Evolutionary conservation across 1,140 invertebrate species (phyloP).

Genomic region (Eciton burchellii): DNA sequence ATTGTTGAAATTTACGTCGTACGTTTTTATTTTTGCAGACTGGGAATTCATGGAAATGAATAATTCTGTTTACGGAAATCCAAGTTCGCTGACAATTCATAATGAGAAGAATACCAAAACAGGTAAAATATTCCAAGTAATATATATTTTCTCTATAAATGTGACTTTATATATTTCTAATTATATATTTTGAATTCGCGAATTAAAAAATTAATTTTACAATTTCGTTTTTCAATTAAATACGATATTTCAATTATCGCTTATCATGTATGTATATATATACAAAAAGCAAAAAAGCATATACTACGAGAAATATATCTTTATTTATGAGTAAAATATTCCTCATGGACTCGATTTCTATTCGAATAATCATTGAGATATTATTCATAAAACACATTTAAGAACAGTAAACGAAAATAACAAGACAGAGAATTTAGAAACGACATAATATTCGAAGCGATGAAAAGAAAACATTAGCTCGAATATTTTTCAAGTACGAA

Average conservation of each 20-base stretch:
- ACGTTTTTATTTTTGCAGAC: conserved; percentile 73
- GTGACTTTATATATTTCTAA: background rate
- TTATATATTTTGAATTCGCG: background rate
- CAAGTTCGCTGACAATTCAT: conserved; percentile 87
- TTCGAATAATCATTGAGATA: conserved; percentile 70
- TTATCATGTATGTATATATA: conserved; percentile 25
- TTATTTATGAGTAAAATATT: conserved; percentile 56
- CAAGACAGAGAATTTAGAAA: conserved; percentile 61
- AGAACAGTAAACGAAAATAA: conserved; percentile 27
- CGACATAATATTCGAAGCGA: conserved; percentile 37
- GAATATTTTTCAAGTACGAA: background rate
- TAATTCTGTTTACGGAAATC: conserved; percentile 87
- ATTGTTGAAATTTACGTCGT: conserved; percentile 28
- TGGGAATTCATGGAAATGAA: conserved; percentile 86
- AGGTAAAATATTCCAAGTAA: conserved; percentile 52
- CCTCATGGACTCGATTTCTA: conserved; percentile 72
- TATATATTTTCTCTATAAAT: background rate
- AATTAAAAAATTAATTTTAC: conserved; percentile 24
- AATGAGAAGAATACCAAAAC: conserved; percentile 83
- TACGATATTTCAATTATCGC: conserved; percentile 1
- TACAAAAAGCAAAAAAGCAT: conserved; percentile 32
- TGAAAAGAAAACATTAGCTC: conserved; percentile 22
- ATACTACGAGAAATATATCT: conserved; percentile 17
- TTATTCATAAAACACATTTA: conserved; percentile 47
- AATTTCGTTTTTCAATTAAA: conserved; percentile 32